Evolutionary conservation across 2,888 invertebrate genomes (phyloP), one percentile per base, ranked within the genome.

Genomic region (Leucozona laternaria): DNA sequence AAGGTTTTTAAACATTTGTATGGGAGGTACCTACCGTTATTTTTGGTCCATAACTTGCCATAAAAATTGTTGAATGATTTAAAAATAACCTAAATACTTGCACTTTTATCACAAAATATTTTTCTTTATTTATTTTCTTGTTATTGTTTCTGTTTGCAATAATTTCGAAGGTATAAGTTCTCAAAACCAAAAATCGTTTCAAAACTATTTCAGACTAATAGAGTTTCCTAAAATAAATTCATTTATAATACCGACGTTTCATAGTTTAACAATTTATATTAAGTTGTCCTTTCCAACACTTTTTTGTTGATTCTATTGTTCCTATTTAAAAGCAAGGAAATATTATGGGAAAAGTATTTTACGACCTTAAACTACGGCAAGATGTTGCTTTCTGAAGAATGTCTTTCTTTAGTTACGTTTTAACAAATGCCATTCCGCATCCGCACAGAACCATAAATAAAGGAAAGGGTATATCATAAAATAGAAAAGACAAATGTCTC

Each of bases 401-500:
- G 8, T 45, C 22, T 50, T 22, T 53, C 25, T 28, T 53, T 22
- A 28, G 25, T 8, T 53, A 6, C 25, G n/a, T n/a, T 28, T 53
- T 31, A 57, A 31, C 17, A 10, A 57, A 57, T 34, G n/a, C 10
- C 17, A 57, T 57, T 31, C 17, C 17, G 8, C 17, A n/a, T n/a
- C n/a, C n/a, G n/a, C n/a, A n/a, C n/a, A 57, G 11, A 57, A 17
- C 4, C 17, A 17, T 34, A 34, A 57, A 57, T 34, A 34, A 17
- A 57, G 7, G 17, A 20, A 6, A 34, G 55, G 55, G 25, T 28
- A 31, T 57, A n/a, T n/a, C n/a, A n/a, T n/a, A n/a, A n/a, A 34
- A 57, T 11, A 34, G 57, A 34, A 57, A 34, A 57, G 57, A 57
- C 34, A 57, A 57, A 57, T 57, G 17, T 57, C 11, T 31, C 10